Evolutionary conservation across 2,113 vertebrate genomes (phyloP), one percentile per base, ranked within the genome.

Genomic region (Panthera leo): DNA sequence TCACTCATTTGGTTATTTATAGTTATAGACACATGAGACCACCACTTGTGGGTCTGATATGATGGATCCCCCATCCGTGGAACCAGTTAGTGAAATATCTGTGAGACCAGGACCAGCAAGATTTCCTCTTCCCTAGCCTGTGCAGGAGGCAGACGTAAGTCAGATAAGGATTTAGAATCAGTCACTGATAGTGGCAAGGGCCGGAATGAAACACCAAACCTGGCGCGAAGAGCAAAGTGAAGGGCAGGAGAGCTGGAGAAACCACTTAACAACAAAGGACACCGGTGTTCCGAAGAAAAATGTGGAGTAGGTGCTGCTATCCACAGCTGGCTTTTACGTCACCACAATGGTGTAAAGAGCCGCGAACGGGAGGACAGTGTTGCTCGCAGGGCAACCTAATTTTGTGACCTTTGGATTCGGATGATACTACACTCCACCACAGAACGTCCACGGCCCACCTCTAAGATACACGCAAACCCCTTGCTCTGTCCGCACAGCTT

Each of bases 281-380:
- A 1, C 0, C 23, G 3, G 21, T 29, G 29, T 9, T 42, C n/a
- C 9, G 42, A 5, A 90, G 45, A 42, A 58, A 91, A 82, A 1
- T 2, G 15, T 80, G 27, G 29, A 61, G 2, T 0, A 31, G 13
- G 13, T 1, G 3, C 13, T 18, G 4, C 21, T 2, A 0, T 7
- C 48, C 11, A 21, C 14, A 14, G 18, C 58, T 92, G 34, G 19
- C 16, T 67, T 61, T 5, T 15, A 7, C 55, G 51, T 39, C 39
- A n/a, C 68, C 48, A 78, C 29, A 10, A 6, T 6, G 42, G 39
- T 23, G 1, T 23, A 19, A 75, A 95, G 84, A 83, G n/a, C 5
- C 4, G 2, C 7, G n/a, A 68, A 19, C 2, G 5, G 14, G 14
- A 88, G 19, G 9, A 63, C 3, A 6, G 13, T 5, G 31, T 14